phyloP scores from a whole-genome alignment of 1,140 invertebrate genomes.

The Hyles euphorbiae region DNA sequence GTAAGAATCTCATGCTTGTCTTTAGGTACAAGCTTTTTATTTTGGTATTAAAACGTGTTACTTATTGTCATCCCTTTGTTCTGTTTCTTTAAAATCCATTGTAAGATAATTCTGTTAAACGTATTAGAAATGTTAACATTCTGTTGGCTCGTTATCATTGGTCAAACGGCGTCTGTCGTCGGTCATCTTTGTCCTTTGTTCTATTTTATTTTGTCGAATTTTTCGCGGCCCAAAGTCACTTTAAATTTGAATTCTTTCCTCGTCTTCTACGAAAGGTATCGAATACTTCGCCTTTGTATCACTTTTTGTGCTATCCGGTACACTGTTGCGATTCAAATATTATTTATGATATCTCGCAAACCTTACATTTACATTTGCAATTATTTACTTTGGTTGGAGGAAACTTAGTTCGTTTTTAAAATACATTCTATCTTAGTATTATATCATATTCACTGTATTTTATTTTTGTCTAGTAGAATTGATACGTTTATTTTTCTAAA shows the following conservation, averaged over 20 bases:
- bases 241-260: slow-evolving; percentile 70
- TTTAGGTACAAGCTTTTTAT: background rate
- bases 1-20: slow-evolving; percentile 19
- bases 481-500: no score
- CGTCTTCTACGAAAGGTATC: slow-evolving; percentile 72
- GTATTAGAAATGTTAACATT: background rate
- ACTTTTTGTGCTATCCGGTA: slow-evolving; percentile 65
- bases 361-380: no score
- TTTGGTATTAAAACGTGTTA: background rate
- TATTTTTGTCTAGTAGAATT: no score
- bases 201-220: slow-evolving; percentile 60
- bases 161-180: slow-evolving; percentile 35
- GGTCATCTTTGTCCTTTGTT: slow-evolving; percentile 48
- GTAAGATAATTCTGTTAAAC: background rate
- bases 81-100: background rate
- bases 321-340: slow-evolving; percentile 57
- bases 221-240: slow-evolving; percentile 52
- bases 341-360: slow-evolving; percentile 51
- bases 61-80: background rate
- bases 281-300: slow-evolving; percentile 73
- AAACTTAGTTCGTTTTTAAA: no score
- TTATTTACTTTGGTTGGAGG: no score
- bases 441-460: no score
- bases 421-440: no score
- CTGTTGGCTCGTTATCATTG: slow-evolving; percentile 11